These are phyloP conservation scores for Myiozetetes cayanensis DNA, from an alignment of 2,113 vertebrate species.

Conservation along the genomic window DNA sequence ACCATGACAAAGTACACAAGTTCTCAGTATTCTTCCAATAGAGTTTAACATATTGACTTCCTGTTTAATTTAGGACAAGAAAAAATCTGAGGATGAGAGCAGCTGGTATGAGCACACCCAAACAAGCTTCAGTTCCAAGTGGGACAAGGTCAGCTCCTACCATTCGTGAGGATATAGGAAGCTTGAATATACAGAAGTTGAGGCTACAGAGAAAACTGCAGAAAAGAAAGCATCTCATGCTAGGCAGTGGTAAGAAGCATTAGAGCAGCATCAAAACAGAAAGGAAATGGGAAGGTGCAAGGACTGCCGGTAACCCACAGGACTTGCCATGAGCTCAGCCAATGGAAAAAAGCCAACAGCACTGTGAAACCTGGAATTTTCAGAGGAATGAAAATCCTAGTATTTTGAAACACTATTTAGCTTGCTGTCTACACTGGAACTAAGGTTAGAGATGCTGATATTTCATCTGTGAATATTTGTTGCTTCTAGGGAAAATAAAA, in stretches of 20 bases:
- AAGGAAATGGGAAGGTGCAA: not conserved
- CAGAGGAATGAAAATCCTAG: not conserved
- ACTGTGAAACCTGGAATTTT: not conserved
- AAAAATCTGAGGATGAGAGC: not conserved
- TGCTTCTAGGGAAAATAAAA: not conserved
- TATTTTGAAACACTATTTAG: not conserved
- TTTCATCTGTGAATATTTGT: not conserved
- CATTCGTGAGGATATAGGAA: not conserved
- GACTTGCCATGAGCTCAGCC: not conserved
- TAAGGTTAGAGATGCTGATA: not conserved
- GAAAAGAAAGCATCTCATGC: not conserved
- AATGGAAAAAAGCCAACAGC: not conserved
- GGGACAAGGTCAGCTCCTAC: not conserved
- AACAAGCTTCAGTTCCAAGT: not conserved
- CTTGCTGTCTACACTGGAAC: not conserved
- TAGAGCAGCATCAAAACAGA: not conserved
- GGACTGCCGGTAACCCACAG: accelerated
- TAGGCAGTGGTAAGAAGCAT: not conserved
- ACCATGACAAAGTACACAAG: not conserved
- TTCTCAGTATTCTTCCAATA: not conserved
- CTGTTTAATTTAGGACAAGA: not conserved
- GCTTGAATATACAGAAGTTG: not conserved
- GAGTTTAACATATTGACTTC: not conserved
- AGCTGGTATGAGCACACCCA: not conserved
- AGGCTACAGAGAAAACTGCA: not conserved